These are phyloP conservation scores for Ariopsis seemanni DNA, from an alignment of 2,113 vertebrate genomes.

Conservation along the genomic window DNA sequence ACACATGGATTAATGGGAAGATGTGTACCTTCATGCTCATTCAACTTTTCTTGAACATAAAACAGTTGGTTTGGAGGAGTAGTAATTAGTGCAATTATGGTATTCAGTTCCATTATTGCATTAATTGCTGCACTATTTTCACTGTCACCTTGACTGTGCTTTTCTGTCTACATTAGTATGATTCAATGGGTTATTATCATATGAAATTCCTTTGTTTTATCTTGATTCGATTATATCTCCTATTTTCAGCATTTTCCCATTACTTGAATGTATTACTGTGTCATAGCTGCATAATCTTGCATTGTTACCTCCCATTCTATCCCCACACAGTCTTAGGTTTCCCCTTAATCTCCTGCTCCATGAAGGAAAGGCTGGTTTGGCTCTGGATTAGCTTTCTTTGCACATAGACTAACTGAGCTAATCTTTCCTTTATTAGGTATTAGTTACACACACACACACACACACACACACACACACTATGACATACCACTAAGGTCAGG, in stretches of 20 bases:
- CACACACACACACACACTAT: background rate
- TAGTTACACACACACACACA: background rate
- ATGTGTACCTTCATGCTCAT: background rate
- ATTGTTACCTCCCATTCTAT: constrained; percentile 3
- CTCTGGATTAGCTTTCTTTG: constrained; percentile 13
- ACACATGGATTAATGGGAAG: background rate
- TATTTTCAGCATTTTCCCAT: constrained; percentile 16
- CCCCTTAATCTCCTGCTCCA: constrained; percentile 13
- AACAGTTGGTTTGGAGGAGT: background rate
- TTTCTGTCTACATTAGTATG: background rate
- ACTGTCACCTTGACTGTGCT: background rate
- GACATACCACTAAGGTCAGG: background rate
- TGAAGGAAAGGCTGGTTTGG: constrained; percentile 22
- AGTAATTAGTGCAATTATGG: constrained; percentile 4
- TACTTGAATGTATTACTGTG: constrained; percentile 22
- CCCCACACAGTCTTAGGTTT: background rate
- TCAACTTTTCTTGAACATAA: background rate
- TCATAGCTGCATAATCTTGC: constrained; percentile 7
- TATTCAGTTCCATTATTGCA: background rate
- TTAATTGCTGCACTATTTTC: background rate
- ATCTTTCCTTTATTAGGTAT: background rate
- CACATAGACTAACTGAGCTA: background rate
- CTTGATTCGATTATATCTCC: background rate
- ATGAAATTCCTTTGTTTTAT: constrained; percentile 5
- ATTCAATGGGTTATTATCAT: constrained; percentile 19